phyloP scores from a whole-genome alignment of 2,888 invertebrate genomes.

The Rhagophthalmus giganteus region DNA sequence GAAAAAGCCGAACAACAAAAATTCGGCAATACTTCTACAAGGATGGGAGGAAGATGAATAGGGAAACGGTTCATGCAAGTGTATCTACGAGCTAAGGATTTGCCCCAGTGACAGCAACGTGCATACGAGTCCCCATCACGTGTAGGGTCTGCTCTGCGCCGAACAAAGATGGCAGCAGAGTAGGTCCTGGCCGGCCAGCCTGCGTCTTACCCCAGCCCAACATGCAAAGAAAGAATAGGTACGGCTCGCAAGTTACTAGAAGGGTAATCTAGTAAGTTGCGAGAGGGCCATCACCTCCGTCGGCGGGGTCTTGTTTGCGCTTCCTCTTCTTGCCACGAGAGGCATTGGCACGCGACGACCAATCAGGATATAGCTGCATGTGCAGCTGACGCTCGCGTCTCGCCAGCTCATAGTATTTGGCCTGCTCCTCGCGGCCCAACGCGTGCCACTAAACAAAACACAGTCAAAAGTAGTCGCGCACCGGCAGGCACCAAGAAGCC shows the following conservation, averaged over 20 bases:
- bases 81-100: conserved; percentile 35
- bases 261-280: conserved; percentile 39
- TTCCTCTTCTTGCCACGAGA: conserved; percentile 98
- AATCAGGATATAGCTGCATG: conserved; percentile 99
- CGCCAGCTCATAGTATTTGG: conserved; percentile 99
- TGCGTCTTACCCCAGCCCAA: conserved; percentile 41
- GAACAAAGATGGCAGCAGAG: conserved; percentile 47
- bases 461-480: conserved; percentile 44
- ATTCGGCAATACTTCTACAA: conserved; percentile 11
- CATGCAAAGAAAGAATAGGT: conserved; percentile 44
- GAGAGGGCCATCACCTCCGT: conserved; percentile 79
- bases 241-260: conserved; percentile 42
- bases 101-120: conserved; percentile 44
- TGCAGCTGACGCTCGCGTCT: conserved; percentile 98
- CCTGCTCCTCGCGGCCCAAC: conserved; percentile 98
- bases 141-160: conserved; percentile 35
- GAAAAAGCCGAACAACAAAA: conserved; percentile 6
- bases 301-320: conserved; percentile 96
- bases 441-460: conserved; percentile 91
- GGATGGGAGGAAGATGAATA: conserved; percentile 2
- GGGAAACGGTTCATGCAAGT: conserved; percentile 37
- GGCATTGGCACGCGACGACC: conserved; percentile 99
- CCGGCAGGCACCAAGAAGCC: conserved; percentile 46
- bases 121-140: conserved; percentile 42
- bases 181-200: conserved; percentile 58